Conservation (phyloP, 2,888 invertebrate genomes). For the Megastigmus dorsalis region DNA sequence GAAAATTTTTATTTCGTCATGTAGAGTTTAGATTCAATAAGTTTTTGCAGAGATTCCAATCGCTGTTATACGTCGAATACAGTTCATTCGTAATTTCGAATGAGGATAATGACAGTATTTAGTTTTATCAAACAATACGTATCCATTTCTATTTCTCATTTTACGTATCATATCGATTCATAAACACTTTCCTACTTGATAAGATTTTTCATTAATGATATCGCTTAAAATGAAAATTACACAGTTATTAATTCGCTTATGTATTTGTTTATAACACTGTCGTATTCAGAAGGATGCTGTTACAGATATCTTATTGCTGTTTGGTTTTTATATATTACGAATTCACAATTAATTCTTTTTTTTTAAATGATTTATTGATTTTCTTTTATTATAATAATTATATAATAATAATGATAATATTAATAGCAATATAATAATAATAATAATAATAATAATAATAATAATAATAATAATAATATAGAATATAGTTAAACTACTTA, state of each 20-base stretch:
- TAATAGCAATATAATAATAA: constrained; percentile 58
- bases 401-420: constrained; percentile 60
- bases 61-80: neutral
- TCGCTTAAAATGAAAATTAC: constrained; percentile 34
- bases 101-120: constrained; percentile 10
- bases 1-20: neutral
- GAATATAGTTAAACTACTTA: constrained; percentile 69
- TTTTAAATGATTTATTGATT: constrained; percentile 61
- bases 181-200: constrained; percentile 7
- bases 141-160: constrained; percentile 8
- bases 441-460: constrained; percentile 59
- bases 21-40: neutral
- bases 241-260: constrained; percentile 13
- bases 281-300: constrained; percentile 38
- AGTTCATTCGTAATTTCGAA: constrained; percentile 9
- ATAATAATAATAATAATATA: constrained; percentile 62
- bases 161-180: constrained; percentile 17
- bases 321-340: constrained; percentile 35
- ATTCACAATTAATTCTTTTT: constrained; percentile 50
- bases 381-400: constrained; percentile 62
- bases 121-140: constrained; percentile 21
- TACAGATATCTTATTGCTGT: constrained; percentile 44
- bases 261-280: constrained; percentile 10
- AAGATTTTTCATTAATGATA: constrained; percentile 41
- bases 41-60: neutral